Evolutionary conservation across 1,140 invertebrate genomes (phyloP), one percentile per base, ranked within the genome.

Genomic region (Drosophila arawakana): DNA sequence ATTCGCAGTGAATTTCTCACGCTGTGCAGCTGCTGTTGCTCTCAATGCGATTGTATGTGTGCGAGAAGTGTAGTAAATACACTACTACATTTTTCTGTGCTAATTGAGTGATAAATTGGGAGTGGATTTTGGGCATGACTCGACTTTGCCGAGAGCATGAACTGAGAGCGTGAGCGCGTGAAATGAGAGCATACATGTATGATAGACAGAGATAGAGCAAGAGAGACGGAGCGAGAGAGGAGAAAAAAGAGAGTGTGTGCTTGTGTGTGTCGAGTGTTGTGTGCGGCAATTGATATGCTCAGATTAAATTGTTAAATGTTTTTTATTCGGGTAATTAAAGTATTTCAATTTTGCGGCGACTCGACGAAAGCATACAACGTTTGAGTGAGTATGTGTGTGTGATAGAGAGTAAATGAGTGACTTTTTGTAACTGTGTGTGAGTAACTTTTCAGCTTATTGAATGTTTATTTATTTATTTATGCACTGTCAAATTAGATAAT

Each of bases 101-200:
- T 91, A 91, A 91, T 91, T 91, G 89, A 91, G 89, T 91, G 89
- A 91, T 91, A 91, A 91, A 91, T 91, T 91, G 89, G 89, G 81
- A 90, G 86, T 90, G 86, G 81, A 89, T 89, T 89, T 89, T 73
- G 84, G 75, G 72, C 71, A 73, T 73, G 73, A 76, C 69, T 73
- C 63, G 61, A 77, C 71, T 50, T 61, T 76, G 60, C 62, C 62
- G 67, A 75, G 83, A 84, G 80, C 74, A 71, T 73, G 76, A 78
- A 73, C 68, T 73, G 69, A 65, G 69, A 65, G 67, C 62, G 68
- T 58, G 61, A 75, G 66, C 49, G 61, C 73, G 79, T 61, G 67
- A 71, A 70, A 75, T 70, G 72, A 72, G 55, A 25, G 61, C 52
- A 70, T 52, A 70, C 59, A 57, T 57, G 58, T 44, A 37, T 54